A percentile compares a stretch with the other conserved stretches of the same genome.
These are phyloP conservation scores for Aphidius colemani DNA, from an alignment of 2,888 invertebrate genomes.

Conservation along the genomic window DNA sequence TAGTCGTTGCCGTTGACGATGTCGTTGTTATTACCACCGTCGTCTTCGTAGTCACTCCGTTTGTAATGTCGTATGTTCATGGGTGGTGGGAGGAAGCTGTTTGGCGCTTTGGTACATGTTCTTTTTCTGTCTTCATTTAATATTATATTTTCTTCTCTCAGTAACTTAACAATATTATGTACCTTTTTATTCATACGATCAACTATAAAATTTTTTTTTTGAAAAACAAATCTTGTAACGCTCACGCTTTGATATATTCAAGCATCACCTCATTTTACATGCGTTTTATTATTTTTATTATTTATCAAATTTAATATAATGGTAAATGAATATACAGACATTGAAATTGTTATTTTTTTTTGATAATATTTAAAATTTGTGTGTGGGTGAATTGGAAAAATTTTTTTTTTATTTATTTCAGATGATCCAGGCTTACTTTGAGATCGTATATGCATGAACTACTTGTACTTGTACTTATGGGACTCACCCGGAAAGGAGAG, in stretches of 20 bases:
- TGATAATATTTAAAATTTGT: not conserved
- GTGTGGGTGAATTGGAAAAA: not conserved
- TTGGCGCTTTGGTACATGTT: constrained; percentile 4
- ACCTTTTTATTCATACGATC: too few species aligned
- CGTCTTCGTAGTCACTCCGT: constrained; percentile 12
- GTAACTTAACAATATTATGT: too few species aligned
- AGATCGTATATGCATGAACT: constrained; percentile 14
- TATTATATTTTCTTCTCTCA: not conserved
- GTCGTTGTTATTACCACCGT: not conserved
- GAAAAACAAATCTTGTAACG: not conserved
- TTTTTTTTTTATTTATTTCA: constrained; percentile 1
- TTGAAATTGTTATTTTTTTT: too few species aligned
- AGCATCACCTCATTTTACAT: not conserved
- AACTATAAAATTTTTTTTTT: too few species aligned
- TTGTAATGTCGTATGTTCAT: not conserved
- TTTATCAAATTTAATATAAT: too few species aligned
- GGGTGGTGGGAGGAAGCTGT: constrained; percentile 5
- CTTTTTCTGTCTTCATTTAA: not conserved
- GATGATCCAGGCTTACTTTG: constrained; percentile 6
- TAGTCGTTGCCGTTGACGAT: constrained; percentile 2
- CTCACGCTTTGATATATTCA: too few species aligned
- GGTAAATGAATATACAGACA: too few species aligned
- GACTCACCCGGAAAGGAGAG: constrained; percentile 15
- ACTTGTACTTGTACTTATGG: constrained; percentile 7
- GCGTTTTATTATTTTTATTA: not conserved